phyloP scores from a whole-genome alignment of 2,797 vertebrate species.

The Chromis chromis region DNA sequence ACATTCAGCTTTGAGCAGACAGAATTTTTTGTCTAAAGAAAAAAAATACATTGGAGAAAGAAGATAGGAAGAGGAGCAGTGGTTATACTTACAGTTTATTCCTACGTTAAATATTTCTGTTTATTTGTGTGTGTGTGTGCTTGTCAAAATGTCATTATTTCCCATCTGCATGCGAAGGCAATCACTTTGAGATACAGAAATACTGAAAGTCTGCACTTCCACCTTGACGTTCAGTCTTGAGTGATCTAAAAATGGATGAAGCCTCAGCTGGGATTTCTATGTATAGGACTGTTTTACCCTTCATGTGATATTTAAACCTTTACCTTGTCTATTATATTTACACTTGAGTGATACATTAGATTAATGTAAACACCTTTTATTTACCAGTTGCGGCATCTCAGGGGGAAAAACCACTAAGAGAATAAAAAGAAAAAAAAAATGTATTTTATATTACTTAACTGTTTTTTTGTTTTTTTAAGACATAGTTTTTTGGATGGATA shows the following conservation, averaged over 20 bases:
- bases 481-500: background rate
- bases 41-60: constrained; percentile 62
- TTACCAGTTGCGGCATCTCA: background rate
- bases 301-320: constrained; percentile 25
- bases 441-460: background rate
- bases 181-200: constrained; percentile 72
- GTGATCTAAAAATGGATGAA: constrained; percentile 57
- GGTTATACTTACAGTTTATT: constrained; percentile 66
- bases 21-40: constrained; percentile 68
- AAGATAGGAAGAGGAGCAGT: constrained; percentile 65
- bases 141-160: constrained; percentile 60
- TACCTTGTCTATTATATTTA: constrained; percentile 14
- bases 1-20: constrained; percentile 83
- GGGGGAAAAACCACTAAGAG: background rate
- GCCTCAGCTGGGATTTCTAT: constrained; percentile 39
- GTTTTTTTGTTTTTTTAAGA: too few species aligned
- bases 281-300: constrained; percentile 27
- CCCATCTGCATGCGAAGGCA: constrained; percentile 47
- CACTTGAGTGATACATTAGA: constrained; percentile 11
- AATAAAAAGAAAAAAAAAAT: background rate
- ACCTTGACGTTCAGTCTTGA: constrained; percentile 59
- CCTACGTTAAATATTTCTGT: constrained; percentile 63
- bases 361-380: constrained; percentile 2
- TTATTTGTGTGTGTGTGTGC: constrained; percentile 53
- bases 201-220: constrained; percentile 64